Conservation (phyloP, 2,888 invertebrate genomes). For the Geotrupes spiniger region DNA sequence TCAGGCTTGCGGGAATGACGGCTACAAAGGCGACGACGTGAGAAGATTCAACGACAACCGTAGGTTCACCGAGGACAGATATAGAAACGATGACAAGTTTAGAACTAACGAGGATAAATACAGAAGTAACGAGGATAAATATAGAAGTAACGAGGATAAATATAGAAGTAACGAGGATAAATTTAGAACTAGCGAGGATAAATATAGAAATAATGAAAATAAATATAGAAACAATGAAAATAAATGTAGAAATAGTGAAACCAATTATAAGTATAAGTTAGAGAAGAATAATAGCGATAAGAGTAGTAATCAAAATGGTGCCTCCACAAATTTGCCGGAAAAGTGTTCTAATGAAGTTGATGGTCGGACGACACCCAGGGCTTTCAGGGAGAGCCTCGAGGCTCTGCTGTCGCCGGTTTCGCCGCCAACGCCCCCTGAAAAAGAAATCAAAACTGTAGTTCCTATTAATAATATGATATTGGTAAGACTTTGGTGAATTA, state of each 20-base stretch:
- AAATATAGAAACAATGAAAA: slow-evolving; percentile 17
- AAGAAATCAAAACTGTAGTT: slow-evolving; percentile 22
- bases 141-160: slow-evolving; percentile 12
- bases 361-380: slow-evolving; percentile 24
- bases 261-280: slow-evolving; percentile 3
- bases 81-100: slow-evolving; percentile 11
- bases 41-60: slow-evolving; percentile 34
- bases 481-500: slow-evolving; percentile 23
- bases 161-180: slow-evolving; percentile 11
- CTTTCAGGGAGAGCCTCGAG: slow-evolving; percentile 33
- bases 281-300: slow-evolving; percentile 6
- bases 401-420: slow-evolving; percentile 37
- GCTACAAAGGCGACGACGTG: slow-evolving; percentile 32
- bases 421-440: slow-evolving; percentile 30
- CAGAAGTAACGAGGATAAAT: slow-evolving; percentile 26
- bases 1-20: slow-evolving; percentile 36
- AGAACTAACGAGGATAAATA: slow-evolving; percentile 14
- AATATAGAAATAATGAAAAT: slow-evolving; percentile 21
- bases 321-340: slow-evolving; percentile 18
- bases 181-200: slow-evolving; percentile 14
- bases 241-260: slow-evolving; percentile 13
- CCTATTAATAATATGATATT: slow-evolving; percentile 30
- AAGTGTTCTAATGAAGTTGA: slow-evolving; percentile 18
- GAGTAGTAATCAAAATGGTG: slow-evolving; percentile 17
- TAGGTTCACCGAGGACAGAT: slow-evolving; percentile 26